phyloP scores from a whole-genome alignment of 2,888 invertebrate genomes.

The Hirtodrosophila confusa region DNA sequence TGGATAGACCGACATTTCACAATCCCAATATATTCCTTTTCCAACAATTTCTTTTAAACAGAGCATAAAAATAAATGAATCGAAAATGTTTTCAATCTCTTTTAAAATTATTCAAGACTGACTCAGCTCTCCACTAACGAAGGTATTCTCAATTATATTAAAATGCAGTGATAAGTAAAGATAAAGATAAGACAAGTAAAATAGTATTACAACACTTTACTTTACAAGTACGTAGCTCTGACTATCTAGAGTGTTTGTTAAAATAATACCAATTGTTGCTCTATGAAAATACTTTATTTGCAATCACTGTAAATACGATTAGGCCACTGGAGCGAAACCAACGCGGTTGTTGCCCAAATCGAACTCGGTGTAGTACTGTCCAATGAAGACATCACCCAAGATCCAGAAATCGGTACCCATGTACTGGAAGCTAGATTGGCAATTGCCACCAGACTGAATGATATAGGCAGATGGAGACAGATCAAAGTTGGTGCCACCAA shows the following conservation, averaged over 20 bases:
- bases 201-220: background rate
- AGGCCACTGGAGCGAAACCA: conserved; percentile 90
- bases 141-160: no score
- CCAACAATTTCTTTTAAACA: no score
- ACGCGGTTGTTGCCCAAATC: conserved; percentile 93
- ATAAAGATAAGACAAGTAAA: background rate
- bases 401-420: conserved; percentile 94
- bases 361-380: conserved; percentile 97
- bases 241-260: background rate
- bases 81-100: background rate
- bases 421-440: conserved; percentile 94
- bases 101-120: no score
- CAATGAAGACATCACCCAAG: conserved; percentile 97
- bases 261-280: conserved; percentile 9
- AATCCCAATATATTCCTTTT: no score
- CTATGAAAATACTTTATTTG: conserved; percentile 23
- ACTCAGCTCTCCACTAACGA: no score
- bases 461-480: conserved; percentile 93
- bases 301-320: conserved; percentile 10
- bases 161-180: background rate
- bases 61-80: background rate
- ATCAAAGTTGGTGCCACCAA: conserved; percentile 90
- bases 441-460: conserved; percentile 86
- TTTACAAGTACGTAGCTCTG: no score
- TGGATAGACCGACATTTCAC: no score